Base-by-base conservation (phyloP, 1,140 invertebrate species). In the Heliconius hewitsoni region DNA sequence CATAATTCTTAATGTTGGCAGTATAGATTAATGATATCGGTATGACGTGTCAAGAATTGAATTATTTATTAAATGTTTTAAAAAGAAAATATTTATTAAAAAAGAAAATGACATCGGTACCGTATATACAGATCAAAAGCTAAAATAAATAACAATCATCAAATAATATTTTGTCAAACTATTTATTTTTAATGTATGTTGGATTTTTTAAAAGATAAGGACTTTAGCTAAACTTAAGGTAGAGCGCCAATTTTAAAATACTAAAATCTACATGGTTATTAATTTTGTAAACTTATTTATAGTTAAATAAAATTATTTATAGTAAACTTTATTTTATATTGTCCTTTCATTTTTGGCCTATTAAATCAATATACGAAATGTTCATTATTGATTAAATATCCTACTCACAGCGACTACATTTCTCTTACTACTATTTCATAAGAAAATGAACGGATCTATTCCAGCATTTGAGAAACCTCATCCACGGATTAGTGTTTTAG, bases 381-480 rank as follows among this genome's bases (percentile, higher is more conserved):
- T 8, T 13, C 11, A 9, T 39, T 82, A 82, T 82, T 55, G 81
- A 82, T 76, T 39, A 82, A 82, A 82, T 55, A 76, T 30, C 46
- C 3, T 3, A 16, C 23, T 66, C 60, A 66, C 27, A 66, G 27
- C 23, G 9, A 8, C 9, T 27, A 0, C n/a, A 70, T 52, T 70
- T 23, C 6, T 27, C 8, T 50, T 39, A 9, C 6, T 77, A 42
- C 19, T 18, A 57, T 27, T 16, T 11, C 13, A 74, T 37, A n/a
- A 50, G 6, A 75, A 46, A 34, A 94, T 94, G 92, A 85, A 94
- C 71, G 92, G 95, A 13, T 92, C 93, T 8, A 87, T 94, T 13
- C 95, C 95, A 50, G 88, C 94, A 52, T 96, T 95, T 85, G 96
- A 97, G 84, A 97, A 97, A 89, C 96, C 96, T 4, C 89, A 96